phyloP scores from a whole-genome alignment of 2,113 vertebrate genomes.

The Hemibagrus wyckioides region DNA sequence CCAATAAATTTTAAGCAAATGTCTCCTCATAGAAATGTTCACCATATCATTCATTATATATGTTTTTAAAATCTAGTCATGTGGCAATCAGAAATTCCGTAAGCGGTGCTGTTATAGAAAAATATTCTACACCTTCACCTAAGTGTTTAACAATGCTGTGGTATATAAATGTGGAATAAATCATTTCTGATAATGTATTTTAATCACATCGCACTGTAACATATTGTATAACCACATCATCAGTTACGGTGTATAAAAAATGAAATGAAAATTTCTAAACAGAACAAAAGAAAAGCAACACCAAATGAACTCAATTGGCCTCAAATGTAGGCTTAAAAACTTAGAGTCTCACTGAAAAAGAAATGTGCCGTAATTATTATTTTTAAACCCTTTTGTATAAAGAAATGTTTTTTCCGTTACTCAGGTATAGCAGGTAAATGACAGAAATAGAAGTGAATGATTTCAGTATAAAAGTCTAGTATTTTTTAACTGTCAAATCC shows the following conservation, averaged over 20 bases:
- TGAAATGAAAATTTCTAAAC: neutral
- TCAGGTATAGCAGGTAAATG: neutral
- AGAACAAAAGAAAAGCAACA: neutral
- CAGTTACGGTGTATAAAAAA: neutral
- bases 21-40: neutral
- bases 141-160: neutral
- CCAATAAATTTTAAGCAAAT: neutral
- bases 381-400: neutral
- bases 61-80: neutral
- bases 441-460: neutral
- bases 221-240: neutral
- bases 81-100: neutral
- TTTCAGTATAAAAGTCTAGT: neutral
- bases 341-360: neutral
- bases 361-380: neutral
- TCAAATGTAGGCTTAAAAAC: neutral
- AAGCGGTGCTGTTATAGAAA: neutral
- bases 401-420: neutral
- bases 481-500: conserved; percentile 6
- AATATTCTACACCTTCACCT: neutral
- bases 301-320: neutral
- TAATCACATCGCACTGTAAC: too few relatives aligned
- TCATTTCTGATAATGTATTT: neutral
- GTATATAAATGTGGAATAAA: neutral
- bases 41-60: neutral